These are phyloP conservation scores for Dolichallabes microphthalmus DNA, from an alignment of 2,113 vertebrate genomes.

Conservation along the genomic window DNA sequence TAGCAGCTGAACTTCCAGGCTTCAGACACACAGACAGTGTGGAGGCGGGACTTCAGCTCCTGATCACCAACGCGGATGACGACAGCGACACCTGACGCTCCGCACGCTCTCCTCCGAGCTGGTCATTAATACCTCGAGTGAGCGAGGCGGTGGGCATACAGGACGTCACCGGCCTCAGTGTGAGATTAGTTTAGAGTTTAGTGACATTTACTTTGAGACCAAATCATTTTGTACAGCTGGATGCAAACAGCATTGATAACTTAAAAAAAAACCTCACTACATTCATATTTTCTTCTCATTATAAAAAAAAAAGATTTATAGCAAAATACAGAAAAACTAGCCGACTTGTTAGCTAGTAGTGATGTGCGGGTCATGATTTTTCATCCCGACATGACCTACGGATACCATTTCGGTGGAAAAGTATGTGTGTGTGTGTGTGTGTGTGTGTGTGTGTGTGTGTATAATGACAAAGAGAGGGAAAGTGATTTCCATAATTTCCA, in stretches of 20 bases:
- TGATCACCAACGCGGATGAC: conserved; percentile 28
- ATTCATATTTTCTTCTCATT: too few species aligned
- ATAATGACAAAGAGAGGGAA: too few species aligned
- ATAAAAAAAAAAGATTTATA: not conserved
- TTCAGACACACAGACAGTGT: conserved; percentile 61
- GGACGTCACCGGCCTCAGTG: not conserved
- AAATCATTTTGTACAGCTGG: not conserved
- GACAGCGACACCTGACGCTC: conserved; percentile 29
- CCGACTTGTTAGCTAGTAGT: not conserved
- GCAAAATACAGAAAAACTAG: not conserved
- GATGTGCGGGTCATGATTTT: too few species aligned
- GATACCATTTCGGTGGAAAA: too few species aligned
- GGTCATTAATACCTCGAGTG: not conserved
- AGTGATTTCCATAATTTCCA: too few species aligned
- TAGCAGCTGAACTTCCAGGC: conserved; percentile 66
- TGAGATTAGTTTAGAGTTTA: not conserved
- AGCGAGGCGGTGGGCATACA: not conserved
- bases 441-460: too few species aligned
- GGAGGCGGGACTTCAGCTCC: conserved; percentile 63
- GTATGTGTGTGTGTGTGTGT: too few species aligned
- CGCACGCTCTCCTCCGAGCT: not conserved
- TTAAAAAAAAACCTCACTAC: not conserved
- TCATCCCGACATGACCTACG: too few species aligned
- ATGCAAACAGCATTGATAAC: not conserved
- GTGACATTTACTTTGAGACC: not conserved